Evolutionary conservation across 2,888 invertebrate species (phyloP).

Genomic region (Troides helena): DNA sequence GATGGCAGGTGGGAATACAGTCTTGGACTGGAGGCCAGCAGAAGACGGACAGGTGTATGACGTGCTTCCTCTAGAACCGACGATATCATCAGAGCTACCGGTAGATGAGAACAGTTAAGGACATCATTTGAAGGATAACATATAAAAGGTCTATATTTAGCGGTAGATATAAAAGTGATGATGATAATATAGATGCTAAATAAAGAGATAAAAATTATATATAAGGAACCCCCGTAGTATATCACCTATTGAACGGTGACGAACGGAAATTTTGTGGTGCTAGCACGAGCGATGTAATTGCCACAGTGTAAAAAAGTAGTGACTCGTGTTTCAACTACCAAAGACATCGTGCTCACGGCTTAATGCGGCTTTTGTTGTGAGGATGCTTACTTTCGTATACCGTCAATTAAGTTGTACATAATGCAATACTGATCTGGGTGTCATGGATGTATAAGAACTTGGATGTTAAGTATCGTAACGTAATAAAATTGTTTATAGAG

Average conservation of each 20-base stretch:
- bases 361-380: slow-evolving; percentile 51
- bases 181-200: too few relatives aligned
- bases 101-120: too few relatives aligned
- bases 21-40: too few relatives aligned
- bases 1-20: too few relatives aligned
- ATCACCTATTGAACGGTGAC: slow-evolving; percentile 65
- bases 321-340: slow-evolving; percentile 49
- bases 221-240: slow-evolving; percentile 48
- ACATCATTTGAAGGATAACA: too few relatives aligned
- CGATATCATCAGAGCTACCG: too few relatives aligned
- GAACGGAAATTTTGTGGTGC: slow-evolving; percentile 72
- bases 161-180: too few relatives aligned
- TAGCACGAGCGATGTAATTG: slow-evolving; percentile 71
- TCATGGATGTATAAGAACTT: neutral
- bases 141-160: too few relatives aligned
- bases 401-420: neutral
- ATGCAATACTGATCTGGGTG: neutral
- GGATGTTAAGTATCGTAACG: too few relatives aligned
- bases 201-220: neutral
- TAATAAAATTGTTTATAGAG: too few relatives aligned
- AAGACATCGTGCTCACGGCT: slow-evolving; percentile 54
- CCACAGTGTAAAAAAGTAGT: slow-evolving; percentile 48
- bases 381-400: slow-evolving; percentile 9
- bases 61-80: too few relatives aligned
- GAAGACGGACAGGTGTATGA: too few relatives aligned